Evolutionary conservation across 2,113 vertebrate species (phyloP), one percentile per base, ranked within the genome.

Genomic region (Heptranchias perlo): DNA sequence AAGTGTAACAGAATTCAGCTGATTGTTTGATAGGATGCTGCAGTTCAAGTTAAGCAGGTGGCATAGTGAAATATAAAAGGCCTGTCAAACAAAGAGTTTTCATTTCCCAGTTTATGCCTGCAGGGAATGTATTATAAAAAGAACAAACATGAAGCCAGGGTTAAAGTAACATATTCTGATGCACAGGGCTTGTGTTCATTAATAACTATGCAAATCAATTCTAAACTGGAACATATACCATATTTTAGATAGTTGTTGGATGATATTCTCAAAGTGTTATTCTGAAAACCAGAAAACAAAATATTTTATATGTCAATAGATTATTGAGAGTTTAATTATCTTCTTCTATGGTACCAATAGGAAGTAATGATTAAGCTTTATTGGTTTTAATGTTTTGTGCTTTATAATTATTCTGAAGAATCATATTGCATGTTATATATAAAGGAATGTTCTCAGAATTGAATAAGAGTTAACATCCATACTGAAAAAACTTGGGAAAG

Each of bases 71-170:
- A 95, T 96, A 97, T 93, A 96, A 98, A 98, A 97, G 97, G 96
- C 95, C 96, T 93, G 10, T 97, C 96, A 96, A 97, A 98, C 97
- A 98, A 97, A 98, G 97, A 96, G 94, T 96, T 97, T 96, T 96
- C 97, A 96, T 97, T 98, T 98, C 96, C 97, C 97, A 96, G 96
- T 92, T 97, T 96, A 96, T 97, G 97, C 97, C 97, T 96, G 96
- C 96, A 97, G 97, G 97, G 97, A 95, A 97, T 96, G 96, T 97
- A 97, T 97, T 96, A 97, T 97, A 96, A 97, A 97, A 97, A 96
- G 96, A 96, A 96, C 73, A 93, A 93, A 39, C 62, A 65, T 65
- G 92, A 65, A 94, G 16, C 2, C 62, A 94, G 61, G 18, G n/a
- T n/a, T 65, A 67, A 94, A 39, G 61, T 94, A 94, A 96, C 96